Evolutionary conservation across 1,140 invertebrate genomes (phyloP).

Genomic region (Polypedilum vanderplanki): DNA sequence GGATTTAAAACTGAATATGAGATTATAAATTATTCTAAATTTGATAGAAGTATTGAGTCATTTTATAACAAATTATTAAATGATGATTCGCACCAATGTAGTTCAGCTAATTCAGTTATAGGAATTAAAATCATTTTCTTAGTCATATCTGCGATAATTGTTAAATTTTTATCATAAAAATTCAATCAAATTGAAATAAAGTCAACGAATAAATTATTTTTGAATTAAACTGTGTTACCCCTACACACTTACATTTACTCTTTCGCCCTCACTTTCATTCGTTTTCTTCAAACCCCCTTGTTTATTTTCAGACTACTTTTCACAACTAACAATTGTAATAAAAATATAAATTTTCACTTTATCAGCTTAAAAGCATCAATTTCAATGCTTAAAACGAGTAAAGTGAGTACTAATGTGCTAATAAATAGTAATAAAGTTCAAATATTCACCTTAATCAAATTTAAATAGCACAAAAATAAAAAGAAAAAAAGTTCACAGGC

Average conservation of each 20-base stretch:
- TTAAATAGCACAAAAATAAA: not conserved
- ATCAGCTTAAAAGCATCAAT: not conserved
- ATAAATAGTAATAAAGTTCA: too few species aligned
- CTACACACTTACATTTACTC: not conserved
- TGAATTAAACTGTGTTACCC: not conserved
- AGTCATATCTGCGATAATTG: not conserved
- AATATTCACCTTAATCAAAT: not conserved
- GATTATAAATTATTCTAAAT: not conserved
- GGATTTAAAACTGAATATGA: constrained; percentile 39
- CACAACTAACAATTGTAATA: constrained; percentile 2
- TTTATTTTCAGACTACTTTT: constrained; percentile 6
- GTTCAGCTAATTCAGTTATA: not conserved
- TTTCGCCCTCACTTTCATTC: too few species aligned
- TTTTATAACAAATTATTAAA: not conserved
- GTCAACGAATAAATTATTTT: not conserved
- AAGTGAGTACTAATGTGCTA: not conserved
- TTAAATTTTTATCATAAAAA: not conserved
- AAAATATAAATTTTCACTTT: not conserved
- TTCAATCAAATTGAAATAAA: not conserved
- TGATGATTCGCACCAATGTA: not conserved
- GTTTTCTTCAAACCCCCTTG: not conserved
- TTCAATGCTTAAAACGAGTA: not conserved
- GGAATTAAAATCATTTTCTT: not conserved
- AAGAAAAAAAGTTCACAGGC: not conserved
- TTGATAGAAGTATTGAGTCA: not conserved